Conservation (phyloP, 2,113 vertebrate species). For the Brevimyrus niger region DNA sequence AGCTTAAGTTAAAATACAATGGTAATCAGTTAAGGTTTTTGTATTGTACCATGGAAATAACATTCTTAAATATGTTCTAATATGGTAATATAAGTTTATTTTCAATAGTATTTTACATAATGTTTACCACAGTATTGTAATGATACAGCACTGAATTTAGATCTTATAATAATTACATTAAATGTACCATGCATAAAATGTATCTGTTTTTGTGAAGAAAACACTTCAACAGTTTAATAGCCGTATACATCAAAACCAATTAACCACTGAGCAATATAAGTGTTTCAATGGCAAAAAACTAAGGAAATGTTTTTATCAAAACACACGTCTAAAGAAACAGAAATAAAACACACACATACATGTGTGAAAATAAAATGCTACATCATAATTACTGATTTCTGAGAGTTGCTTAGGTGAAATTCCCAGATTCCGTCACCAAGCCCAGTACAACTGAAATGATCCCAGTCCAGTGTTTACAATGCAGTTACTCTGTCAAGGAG, state of each 20-base stretch:
- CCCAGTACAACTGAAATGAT: not conserved
- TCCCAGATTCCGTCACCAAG: not conserved
- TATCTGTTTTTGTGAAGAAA: not conserved
- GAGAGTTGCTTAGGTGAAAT: not conserved
- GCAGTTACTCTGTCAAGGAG: not conserved
- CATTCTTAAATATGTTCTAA: not conserved
- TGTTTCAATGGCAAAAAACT: not conserved
- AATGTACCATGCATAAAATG: not conserved
- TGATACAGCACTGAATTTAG: no score
- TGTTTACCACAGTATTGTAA: not conserved
- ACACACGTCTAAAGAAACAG: not conserved
- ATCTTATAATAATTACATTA: not conserved
- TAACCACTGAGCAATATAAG: not conserved
- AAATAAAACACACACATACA: not conserved
- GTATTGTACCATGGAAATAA: not conserved
- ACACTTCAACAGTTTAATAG: not conserved
- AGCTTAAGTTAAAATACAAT: not conserved
- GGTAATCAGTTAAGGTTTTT: not conserved
- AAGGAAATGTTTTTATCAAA: no score
- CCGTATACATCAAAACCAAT: not conserved
- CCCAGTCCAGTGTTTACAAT: not conserved
- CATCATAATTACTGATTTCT: not conserved
- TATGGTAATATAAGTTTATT: not conserved
- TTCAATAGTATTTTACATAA: not conserved
- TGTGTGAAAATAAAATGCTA: not conserved